Conservation (phyloP, 2,888 invertebrate species). For the Calephelis perditalis region DNA sequence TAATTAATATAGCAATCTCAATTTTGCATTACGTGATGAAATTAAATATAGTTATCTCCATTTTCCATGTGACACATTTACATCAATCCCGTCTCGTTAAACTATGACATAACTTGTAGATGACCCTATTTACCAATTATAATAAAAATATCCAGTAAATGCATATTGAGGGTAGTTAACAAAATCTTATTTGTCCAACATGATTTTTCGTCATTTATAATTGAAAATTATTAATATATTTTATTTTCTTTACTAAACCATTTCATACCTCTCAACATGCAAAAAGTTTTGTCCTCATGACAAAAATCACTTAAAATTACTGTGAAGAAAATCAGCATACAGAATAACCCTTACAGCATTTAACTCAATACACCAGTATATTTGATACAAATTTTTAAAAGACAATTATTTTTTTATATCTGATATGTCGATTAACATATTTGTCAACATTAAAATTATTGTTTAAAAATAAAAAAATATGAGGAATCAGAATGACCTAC, state of each 20-base stretch:
- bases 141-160: not conserved
- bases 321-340: constrained; percentile 3
- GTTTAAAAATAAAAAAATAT: too few species aligned
- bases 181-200: not conserved
- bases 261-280: not conserved
- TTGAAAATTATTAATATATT: not conserved
- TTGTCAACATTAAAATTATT: too few species aligned
- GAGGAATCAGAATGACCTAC: too few species aligned
- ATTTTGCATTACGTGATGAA: too few species aligned
- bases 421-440: too few species aligned
- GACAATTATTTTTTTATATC: too few species aligned
- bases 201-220: not conserved
- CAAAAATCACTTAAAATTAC: constrained; percentile 2
- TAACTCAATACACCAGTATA: not conserved
- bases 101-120: too few species aligned
- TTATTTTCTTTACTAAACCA: not conserved
- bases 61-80: too few species aligned
- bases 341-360: constrained; percentile 3
- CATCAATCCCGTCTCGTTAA: too few species aligned
- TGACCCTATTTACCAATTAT: not conserved
- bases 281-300: not conserved
- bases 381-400: too few species aligned
- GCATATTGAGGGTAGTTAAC: not conserved
- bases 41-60: too few species aligned
- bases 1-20: too few species aligned